Base-by-base conservation (phyloP, 2,888 invertebrate genomes). In the Nysson spinosus region DNA sequence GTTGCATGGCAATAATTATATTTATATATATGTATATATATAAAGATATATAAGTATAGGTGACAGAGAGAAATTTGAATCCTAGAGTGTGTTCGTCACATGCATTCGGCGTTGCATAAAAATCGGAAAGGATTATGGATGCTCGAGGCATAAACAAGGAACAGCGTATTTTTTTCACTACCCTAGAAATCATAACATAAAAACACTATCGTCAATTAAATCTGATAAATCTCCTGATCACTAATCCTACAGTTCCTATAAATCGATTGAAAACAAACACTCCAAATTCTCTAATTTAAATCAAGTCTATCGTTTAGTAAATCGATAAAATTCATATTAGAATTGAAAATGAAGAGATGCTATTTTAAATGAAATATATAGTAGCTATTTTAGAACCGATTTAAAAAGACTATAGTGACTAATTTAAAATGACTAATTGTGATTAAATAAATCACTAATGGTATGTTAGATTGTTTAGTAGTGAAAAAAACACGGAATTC, bases 41-140 rank as follows among this genome's bases (percentile, higher is more conserved):
- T 70, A 76, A 70, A 72, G 30, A 62, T 56, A 75, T 66, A 69
- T 57, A 72, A 64, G 72, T 83, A 83, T 75, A 79, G 74, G 77
- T 82, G 79, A 78, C 70, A 81, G 72, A 80, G 64, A 79, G 68
- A 80, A 74, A 78, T 80, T 78, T 83, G 83, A 85, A 85, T 86
- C 83, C 85, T 85, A 86, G 85, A 84, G 85, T 85, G 85, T 85
- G 79, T 82, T 76, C 72, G 73, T 83, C 72, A 74, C 84, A 85
- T 82, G 83, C 86, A 85, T 77, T 77, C 78, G 79, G 77, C 76
- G 75, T 73, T 69, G 58, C 68, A 66, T 64, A 63, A 70, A n/a
- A 74, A 56, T 51, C 43, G 69, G 58, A 69, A 58, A 68, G 65
- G 60, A 68, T 62, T 61, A n/a, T n/a, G 55, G 64, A 65, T 65